Conservation (phyloP, 1,140 invertebrate genomes). For the Megathymus violae region DNA sequence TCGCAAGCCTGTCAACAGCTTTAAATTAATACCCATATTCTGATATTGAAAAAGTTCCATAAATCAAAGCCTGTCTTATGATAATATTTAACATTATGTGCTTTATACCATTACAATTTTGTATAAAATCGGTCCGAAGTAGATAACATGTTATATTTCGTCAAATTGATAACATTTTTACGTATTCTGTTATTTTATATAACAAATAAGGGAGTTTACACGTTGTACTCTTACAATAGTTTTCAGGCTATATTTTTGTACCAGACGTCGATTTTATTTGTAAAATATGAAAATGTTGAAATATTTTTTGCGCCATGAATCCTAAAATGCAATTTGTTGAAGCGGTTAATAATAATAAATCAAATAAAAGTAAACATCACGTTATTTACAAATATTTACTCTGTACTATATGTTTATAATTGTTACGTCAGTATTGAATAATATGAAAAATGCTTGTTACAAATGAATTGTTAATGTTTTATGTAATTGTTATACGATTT, state of each 20-base stretch:
- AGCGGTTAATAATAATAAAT: not conserved
- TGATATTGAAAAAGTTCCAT: not conserved
- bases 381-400: constrained; percentile 27
- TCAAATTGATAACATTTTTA: not conserved
- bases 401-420: constrained; percentile 14
- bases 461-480: constrained; percentile 29
- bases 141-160: not conserved
- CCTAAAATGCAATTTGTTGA: constrained; percentile 3
- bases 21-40: not conserved
- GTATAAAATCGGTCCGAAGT: not conserved
- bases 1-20: constrained; percentile 1
- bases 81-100: not conserved
- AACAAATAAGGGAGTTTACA: not conserved
- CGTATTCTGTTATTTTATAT: not conserved
- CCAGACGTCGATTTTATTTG: not conserved
- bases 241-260: not conserved
- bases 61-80: not conserved
- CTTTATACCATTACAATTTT: not conserved
- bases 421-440: constrained; percentile 40
- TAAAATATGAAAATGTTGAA: not conserved
- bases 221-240: not conserved
- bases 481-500: constrained; percentile 38
- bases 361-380: constrained; percentile 6
- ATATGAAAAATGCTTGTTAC: constrained; percentile 36
- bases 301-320: not conserved